Conservation (phyloP, 2,797 vertebrate species). For the Peromyscus melanophrys region DNA sequence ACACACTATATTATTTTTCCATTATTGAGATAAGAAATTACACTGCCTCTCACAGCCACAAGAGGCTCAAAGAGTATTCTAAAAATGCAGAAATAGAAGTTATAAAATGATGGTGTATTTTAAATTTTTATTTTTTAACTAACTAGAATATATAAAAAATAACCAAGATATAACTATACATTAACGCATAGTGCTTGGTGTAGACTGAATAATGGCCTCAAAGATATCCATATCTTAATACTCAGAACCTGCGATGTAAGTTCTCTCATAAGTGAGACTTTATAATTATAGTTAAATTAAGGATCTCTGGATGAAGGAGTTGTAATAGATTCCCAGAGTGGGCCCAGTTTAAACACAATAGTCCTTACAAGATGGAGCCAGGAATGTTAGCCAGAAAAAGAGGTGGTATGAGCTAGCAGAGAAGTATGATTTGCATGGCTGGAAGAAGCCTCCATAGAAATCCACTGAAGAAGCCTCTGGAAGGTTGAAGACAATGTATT, state of each 20-base stretch:
- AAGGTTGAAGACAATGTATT: not conserved
- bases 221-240: not conserved
- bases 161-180: not conserved
- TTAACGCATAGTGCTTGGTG: not conserved
- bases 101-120: slow-evolving; percentile 22
- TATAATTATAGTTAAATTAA: not conserved
- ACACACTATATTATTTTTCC: slow-evolving; percentile 9
- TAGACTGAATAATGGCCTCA: not conserved
- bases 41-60: not conserved
- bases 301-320: not conserved
- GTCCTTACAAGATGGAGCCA: not conserved
- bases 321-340: not conserved
- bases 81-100: not conserved
- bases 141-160: not conserved
- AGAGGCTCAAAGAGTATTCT: not conserved
- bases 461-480: too few relatives aligned
- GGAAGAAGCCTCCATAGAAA: not conserved
- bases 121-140: slow-evolving; percentile 38
- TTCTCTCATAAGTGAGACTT: not conserved
- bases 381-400: not conserved
- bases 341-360: not conserved
- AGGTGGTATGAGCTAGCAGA: not conserved
- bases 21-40: slow-evolving; percentile 58
- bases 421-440: not conserved
- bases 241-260: not conserved